Evolutionary conservation across 2,113 vertebrate species (phyloP), one percentile per base, ranked within the genome.

Genomic region (Desmodus rotundus): DNA sequence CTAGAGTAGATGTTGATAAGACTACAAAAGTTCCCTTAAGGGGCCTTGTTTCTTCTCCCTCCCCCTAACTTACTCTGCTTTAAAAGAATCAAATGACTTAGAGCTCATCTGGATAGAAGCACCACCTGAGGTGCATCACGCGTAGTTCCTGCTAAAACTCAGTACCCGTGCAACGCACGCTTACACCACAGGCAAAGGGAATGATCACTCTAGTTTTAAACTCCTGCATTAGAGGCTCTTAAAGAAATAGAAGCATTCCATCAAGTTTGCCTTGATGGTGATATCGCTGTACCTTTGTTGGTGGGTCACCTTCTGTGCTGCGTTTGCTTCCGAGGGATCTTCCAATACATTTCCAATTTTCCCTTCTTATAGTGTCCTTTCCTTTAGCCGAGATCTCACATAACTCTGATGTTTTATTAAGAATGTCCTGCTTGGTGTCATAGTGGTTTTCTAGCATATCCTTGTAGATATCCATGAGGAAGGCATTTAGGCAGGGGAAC

Each of bases 381-480:
- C 99, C 98, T 94, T 98, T 98, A 76, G 99, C 99, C 96, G 99
- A 98, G 43, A 99, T 98, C 96, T 99, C 98, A 98, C 99, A 99
- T 50, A 99, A 97, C 99, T 99, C 99, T 89, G 99, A 92, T 54
- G 99, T 99, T 97, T 99, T 99, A 93, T 89, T 98, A 58, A 99
- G 98, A 5, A 97, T 98, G 85, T 99, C 99, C 87, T 61, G 24
- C 10, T 26, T 98, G 88, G 99, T 97, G 52, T 98, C 58, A 73
- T 98, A 98, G 47, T 98, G 97, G 96, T 97, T 99, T 97, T 99
- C 99, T 82, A 99, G 98, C 97, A 98, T 98, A 47, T 99, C 99
- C 98, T 99, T 99, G 74, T 99, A 99, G 93, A 99, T 98, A 89
- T 99, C 99, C 91, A 99, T 99, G 63, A 99, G 98, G 96, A 99